phyloP scores from a whole-genome alignment of 2,113 vertebrate species.

The Alosa alosa region DNA sequence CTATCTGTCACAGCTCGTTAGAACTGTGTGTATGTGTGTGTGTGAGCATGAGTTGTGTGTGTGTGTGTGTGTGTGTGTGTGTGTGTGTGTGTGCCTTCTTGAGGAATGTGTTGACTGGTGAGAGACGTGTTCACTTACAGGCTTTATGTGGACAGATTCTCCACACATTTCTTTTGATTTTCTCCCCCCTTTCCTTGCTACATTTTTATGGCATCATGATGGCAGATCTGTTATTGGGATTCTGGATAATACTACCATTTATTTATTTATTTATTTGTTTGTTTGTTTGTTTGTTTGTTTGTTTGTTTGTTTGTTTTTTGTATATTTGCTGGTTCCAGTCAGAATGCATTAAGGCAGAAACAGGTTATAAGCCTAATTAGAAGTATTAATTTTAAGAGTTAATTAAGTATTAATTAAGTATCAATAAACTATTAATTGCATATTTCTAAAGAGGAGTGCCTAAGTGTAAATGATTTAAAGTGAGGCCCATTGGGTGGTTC shows the following conservation, averaged over 20 bases:
- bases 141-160: not conserved
- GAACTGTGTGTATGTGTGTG: not conserved
- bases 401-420: not conserved
- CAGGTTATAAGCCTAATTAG: not conserved
- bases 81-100: not conserved
- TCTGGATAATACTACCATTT: no score
- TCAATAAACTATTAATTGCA: not conserved
- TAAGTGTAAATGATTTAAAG: no score
- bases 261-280: not conserved
- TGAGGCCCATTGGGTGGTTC: not conserved
- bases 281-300: not conserved
- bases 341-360: not conserved
- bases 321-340: not conserved
- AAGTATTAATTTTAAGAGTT: not conserved
- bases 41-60: no score
- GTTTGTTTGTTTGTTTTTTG: no score
- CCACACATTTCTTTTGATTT: not conserved
- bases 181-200: not conserved
- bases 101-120: not conserved
- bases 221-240: not conserved
- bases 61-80: no score
- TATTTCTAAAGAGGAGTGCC: no score
- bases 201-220: not conserved
- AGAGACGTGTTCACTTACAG: not conserved
- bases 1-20: conserved; percentile 3